A percentile compares a stretch with the other conserved stretches of the same genome.
Conservation (phyloP, 2,797 vertebrate species). For the Eulemur albifrons region DNA sequence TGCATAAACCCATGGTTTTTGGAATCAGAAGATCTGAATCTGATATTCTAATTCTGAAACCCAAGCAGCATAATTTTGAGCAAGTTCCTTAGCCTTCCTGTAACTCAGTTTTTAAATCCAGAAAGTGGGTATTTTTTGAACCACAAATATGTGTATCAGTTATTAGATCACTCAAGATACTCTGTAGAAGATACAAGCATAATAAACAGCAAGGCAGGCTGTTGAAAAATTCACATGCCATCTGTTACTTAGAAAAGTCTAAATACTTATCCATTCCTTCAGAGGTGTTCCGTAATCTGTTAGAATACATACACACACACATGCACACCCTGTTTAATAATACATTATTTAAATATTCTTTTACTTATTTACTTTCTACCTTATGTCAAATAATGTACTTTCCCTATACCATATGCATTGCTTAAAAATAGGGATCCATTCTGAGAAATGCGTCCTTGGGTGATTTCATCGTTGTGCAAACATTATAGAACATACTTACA, state of each 20-base stretch:
- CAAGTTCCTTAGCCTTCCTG: neutral
- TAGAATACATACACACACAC: neutral
- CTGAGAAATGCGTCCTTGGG: neutral
- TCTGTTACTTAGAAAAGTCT: constrained; percentile 9
- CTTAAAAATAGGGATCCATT: neutral
- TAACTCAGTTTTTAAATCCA: neutral
- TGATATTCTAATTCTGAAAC: neutral
- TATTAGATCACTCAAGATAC: neutral
- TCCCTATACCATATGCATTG: neutral
- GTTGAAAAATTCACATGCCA: neutral
- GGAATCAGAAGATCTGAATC: neutral
- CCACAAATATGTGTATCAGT: neutral
- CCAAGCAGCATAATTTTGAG: neutral
- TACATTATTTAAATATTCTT: neutral
- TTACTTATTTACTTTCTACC: constrained; percentile 6
- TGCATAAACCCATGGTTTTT: neutral
- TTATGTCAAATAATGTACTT: neutral
- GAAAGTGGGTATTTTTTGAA: constrained; percentile 1
- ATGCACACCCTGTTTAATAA: neutral
- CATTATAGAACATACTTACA: too few relatives aligned
- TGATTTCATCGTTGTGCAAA: neutral
- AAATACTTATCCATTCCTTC: neutral
- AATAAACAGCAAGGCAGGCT: neutral
- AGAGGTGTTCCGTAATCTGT: neutral
- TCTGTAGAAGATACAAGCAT: neutral